phyloP scores from a whole-genome alignment of 2,888 invertebrate genomes.

The Tipula helvola region DNA sequence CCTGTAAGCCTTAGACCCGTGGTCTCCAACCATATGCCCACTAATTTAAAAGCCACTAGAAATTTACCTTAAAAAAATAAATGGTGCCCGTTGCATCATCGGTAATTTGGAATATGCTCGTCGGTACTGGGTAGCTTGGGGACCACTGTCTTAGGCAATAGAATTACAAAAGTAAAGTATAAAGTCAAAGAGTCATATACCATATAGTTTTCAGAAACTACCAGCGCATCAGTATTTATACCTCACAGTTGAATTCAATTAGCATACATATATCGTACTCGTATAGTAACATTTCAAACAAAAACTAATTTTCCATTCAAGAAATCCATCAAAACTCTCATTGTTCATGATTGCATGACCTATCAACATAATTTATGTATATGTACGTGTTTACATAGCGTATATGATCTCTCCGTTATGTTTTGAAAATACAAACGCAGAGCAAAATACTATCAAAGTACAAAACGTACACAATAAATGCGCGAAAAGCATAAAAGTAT shows the following conservation, averaged over 20 bases:
- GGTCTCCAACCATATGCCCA: too few relatives aligned
- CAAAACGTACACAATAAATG: not conserved
- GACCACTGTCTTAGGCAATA: too few relatives aligned
- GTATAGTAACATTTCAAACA: too few relatives aligned
- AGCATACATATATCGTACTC: not conserved
- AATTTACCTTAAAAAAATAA: too few relatives aligned
- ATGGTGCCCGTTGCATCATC: too few relatives aligned
- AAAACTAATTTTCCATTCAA: not conserved
- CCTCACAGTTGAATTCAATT: not conserved
- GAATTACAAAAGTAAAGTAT: too few relatives aligned
- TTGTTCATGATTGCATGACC: not conserved
- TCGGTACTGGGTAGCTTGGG: too few relatives aligned
- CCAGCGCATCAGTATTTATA: not conserved
- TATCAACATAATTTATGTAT: not conserved
- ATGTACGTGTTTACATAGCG: not conserved
- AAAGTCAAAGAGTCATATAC: too few relatives aligned
- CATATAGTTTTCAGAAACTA: too few relatives aligned
- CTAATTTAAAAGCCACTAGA: too few relatives aligned
- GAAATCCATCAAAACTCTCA: not conserved
- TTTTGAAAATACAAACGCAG: not conserved
- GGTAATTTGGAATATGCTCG: too few relatives aligned
- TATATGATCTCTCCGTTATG: not conserved
- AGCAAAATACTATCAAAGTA: not conserved
- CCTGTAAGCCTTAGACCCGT: too few relatives aligned
- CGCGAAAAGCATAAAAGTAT: not conserved